phyloP scores from a whole-genome alignment of 2,888 invertebrate genomes.

The Chloroclystis v-ata region DNA sequence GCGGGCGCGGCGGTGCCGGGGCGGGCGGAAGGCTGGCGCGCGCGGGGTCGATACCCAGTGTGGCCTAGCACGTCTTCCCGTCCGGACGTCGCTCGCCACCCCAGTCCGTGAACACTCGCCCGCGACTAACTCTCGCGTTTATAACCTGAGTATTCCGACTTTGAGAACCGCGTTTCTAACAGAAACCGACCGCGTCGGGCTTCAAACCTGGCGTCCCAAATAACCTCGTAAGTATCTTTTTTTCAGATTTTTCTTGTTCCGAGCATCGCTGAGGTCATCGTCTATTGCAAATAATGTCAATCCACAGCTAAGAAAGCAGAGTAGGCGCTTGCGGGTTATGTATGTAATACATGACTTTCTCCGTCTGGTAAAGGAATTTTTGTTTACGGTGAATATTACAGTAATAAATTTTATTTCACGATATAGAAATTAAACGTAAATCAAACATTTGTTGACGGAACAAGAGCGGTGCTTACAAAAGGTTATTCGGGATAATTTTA shows the following conservation, averaged over 20 bases:
- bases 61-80: conserved; percentile 42
- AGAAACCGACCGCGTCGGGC: conserved; percentile 20
- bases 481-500: too few relatives aligned
- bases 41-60: conserved; percentile 72
- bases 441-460: too few relatives aligned
- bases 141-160: conserved; percentile 15
- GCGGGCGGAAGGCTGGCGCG: conserved; percentile 45
- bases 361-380: background rate
- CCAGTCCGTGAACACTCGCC: conserved; percentile 31
- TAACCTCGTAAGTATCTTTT: conserved; percentile 13
- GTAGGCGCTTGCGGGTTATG: background rate
- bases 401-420: too few relatives aligned
- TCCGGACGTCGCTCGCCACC: conserved; percentile 39
- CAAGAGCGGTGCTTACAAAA: too few relatives aligned
- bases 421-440: too few relatives aligned
- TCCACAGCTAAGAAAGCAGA: conserved; percentile 7
- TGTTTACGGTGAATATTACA: background rate
- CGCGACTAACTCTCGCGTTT: conserved; percentile 31
- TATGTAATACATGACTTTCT: conserved; percentile 1
- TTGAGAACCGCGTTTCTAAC: conserved; percentile 13
- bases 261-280: conserved; percentile 12
- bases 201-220: conserved; percentile 18
- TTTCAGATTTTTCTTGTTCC: conserved; percentile 6
- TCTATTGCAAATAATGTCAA: conserved; percentile 14
- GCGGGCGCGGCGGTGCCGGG: conserved; percentile 53